Base-by-base conservation (phyloP, 2,113 vertebrate genomes). In the Corythaixoides concolor region DNA sequence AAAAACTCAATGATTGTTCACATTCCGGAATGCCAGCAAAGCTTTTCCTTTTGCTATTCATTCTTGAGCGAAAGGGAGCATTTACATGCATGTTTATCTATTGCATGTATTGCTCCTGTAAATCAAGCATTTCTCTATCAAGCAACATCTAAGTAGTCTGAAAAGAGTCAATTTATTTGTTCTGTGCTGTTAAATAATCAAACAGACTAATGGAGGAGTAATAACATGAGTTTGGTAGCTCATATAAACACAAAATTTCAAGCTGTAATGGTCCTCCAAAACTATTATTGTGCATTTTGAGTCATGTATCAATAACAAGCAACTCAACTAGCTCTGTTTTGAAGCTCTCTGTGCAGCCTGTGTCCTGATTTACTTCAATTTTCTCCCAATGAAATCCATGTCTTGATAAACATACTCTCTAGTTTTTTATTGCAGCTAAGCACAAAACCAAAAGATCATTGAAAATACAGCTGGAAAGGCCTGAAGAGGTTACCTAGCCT, bases 101-200 rank as follows among this genome's bases (percentile, higher is more conserved):
- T 1, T 73, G 32, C 43, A 73, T 3, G 4, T n/a, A 21, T 52
- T 90, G 43, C 45, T 89, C 58, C 81, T 76, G 22, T 66, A 92
- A 88, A 82, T 82, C 68, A 82, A 76, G 37, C 22, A 19, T 82
- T 85, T 93, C 27, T 39, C 49, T 41, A 10, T 89, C 28, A 66
- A 92, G 27, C 35, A 52, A 39, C 73, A 97, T 85, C 76, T 74
- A 94, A 87, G 77, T 3, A 59, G 23, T 45, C 37, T 59, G 63
- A 93, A 96, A 92, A 82, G 72, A 82, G 43, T 22, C 62, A 89
- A 70, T 93, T 92, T 85, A 73, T 87, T 89, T 69, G 30, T 45
- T 89, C 49, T 73, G 53, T 82, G 62, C 26, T 85, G 58, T 49
- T 92, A 69, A 94, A 55, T 82, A 73, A 70, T 21, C 88, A 84